Evolutionary conservation across 2,888 invertebrate species (phyloP), one percentile per base, ranked within the genome.

Genomic region (Eustalomyia histrio): DNA sequence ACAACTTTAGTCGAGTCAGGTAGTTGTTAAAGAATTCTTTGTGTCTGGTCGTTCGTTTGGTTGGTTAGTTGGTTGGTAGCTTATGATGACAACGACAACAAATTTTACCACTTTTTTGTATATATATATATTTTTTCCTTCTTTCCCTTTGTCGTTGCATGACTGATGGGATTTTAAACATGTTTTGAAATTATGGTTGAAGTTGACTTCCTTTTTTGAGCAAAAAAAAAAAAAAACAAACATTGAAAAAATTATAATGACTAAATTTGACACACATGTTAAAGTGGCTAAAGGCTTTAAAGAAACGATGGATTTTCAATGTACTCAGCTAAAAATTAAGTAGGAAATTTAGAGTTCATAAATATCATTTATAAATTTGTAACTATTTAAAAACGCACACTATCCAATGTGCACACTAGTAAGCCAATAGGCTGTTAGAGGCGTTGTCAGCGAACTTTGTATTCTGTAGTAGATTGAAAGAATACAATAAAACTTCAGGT

Each of bases 151-250:
- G 24, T 43, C 6, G 10, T 14, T 24, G 43, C 14, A 47, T 47
- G 69, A 33, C 12, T 14, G 29, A 47, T 47, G 47, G 47, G 18
- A 18, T 21, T n/a, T 21, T 16, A 71, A 71, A 50, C 58, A 35
- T 10, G 33, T 69, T 69, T 60, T 33, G 50, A 21, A 61, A 52
- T 33, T 71, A 35, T 53, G 24, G 12, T 18, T 43, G 16, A 71
- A 58, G 47, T 50, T 58, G 14, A 71, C 33, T 71, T 71, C 60
- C 60, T 60, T 71, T n/a, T 68, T 69, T 5, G 33, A 52, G 60
- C 47, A 60, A 35, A 60, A 60, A 21, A 21, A 10, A 1, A 10
- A 39, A 35, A 8, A 58, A 58, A 2, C 21, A 21, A 29, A 29
- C 29, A 29, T 35, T 43, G n/a, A 1, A 24, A 16, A 47, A 47